Evolutionary conservation across 2,888 invertebrate genomes (phyloP), one percentile per base, ranked within the genome.

Genomic region (Mesochorus sp.): DNA sequence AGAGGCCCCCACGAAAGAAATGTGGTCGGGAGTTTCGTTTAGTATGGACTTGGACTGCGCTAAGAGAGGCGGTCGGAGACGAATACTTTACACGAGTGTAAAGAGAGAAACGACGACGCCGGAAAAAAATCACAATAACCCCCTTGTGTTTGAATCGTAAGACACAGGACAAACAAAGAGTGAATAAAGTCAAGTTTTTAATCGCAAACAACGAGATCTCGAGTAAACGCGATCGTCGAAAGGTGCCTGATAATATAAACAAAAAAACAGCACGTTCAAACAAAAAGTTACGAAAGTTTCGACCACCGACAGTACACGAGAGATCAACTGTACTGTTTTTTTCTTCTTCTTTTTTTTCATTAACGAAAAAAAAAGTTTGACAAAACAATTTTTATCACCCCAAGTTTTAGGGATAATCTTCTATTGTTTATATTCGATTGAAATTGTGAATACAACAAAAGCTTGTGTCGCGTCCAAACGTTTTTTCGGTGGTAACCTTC

Each of bases 11-110:
- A 89, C 84, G 87, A 87, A 88, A 88, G 88, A 89, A 90, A 88
- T 90, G 90, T 88, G 88, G 86, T 85, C 85, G 84, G 83, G 88
- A 83, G 86, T 87, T 86, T 85, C 85, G 84, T 88, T 86, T 88
- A 90, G 90, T 90, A 88, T 85, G 85, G 85, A 87, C 86, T 89
- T 89, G 84, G 90, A 88, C 90, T 87, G 89, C 88, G 86, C 85
- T 83, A 85, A 85, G 88, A 86, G 88, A 82, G 86, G 88, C 84
- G 86, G 86, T 88, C 85, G 81, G 81, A 51, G 59, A 57, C 28
- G 10, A 24, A 42, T 17, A 34, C 39, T 42, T 24, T 28, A 49
- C 14, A 34, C 44, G 14, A 34, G 10, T 26, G 26, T n/a, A 17
- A 61, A 28, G 8, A 42, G 51, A 47, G 19, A 21, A 14, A 14